Percentiles rank a stretch among this genome's conserved stretches.
Evolutionary conservation across 2,113 vertebrate species (phyloP).

Genomic region (Nothocercus julius): DNA sequence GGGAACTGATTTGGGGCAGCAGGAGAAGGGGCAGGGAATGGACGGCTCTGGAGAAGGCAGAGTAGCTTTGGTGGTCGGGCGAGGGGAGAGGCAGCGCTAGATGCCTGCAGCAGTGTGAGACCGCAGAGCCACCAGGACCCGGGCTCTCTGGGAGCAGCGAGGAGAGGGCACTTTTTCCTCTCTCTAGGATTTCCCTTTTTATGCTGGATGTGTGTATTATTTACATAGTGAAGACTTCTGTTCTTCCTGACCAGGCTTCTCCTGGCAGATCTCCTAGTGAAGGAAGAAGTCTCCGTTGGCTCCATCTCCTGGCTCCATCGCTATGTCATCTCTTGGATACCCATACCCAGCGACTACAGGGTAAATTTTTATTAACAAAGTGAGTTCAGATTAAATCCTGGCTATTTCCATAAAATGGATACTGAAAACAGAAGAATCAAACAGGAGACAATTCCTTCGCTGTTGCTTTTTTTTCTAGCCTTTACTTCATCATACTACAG

Average conservation of each 20-base stretch:
- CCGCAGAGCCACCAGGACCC: neutral
- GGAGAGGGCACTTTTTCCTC: neutral
- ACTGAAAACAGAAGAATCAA: neutral
- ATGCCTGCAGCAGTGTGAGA: rapidly evolving
- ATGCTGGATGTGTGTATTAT: neutral
- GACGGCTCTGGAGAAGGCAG: neutral
- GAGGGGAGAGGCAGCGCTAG: neutral
- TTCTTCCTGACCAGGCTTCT: neutral
- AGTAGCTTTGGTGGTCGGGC: neutral
- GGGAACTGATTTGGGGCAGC: neutral
- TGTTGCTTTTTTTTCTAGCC: neutral
- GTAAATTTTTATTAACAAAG: neutral
- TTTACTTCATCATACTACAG: neutral
- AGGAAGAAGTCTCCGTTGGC: neutral
- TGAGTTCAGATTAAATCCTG: neutral
- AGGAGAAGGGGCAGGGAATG: neutral
- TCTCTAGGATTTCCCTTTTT: neutral
- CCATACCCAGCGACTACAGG: neutral
- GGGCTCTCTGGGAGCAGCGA: neutral
- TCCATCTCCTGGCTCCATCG: neutral
- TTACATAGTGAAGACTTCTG: neutral
- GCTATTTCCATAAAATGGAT: neutral
- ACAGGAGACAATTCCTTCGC: neutral
- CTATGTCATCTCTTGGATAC: neutral
- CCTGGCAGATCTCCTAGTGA: neutral